Evolutionary conservation across 2,888 invertebrate species (phyloP).

Genomic region (Meiosimyza platycephala): DNA sequence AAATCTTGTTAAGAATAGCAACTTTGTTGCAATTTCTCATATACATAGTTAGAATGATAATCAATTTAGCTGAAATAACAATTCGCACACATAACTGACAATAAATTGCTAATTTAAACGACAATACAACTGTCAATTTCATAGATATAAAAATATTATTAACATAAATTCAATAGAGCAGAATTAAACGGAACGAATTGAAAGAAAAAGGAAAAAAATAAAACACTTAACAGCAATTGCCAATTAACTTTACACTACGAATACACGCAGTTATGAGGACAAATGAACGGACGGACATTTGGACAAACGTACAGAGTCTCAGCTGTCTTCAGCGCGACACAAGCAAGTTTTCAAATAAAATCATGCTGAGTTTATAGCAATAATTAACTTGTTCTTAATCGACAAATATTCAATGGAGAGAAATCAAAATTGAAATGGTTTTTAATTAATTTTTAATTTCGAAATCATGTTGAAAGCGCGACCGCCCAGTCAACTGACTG

Average conservation of each 20-base stretch:
- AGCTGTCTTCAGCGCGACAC: not conserved
- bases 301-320: slow-evolving; percentile 22
- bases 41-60: slow-evolving; percentile 21
- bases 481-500: slow-evolving; percentile 54
- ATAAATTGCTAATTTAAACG: slow-evolving; percentile 30
- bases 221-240: slow-evolving; percentile 37
- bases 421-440: slow-evolving; percentile 21
- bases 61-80: slow-evolving; percentile 22
- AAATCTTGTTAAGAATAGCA: too few relatives aligned
- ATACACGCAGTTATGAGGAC: slow-evolving; percentile 33
- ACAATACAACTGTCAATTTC: slow-evolving; percentile 13
- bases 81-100: slow-evolving; percentile 32
- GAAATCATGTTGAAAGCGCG: slow-evolving; percentile 17
- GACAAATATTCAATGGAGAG: not conserved
- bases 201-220: slow-evolving; percentile 34
- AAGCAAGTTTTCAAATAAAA: slow-evolving; percentile 1
- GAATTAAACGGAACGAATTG: not conserved
- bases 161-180: slow-evolving; percentile 11
- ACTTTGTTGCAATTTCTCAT: not conserved
- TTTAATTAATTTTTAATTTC: slow-evolving; percentile 34
- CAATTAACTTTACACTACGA: slow-evolving; percentile 32
- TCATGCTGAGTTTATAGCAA: slow-evolving; percentile 32
- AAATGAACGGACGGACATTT: slow-evolving; percentile 15
- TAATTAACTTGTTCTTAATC: slow-evolving; percentile 32
- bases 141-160: slow-evolving; percentile 8